phyloP scores from a whole-genome alignment of 2,113 vertebrate species.

The Psephotus haematonotus region DNA sequence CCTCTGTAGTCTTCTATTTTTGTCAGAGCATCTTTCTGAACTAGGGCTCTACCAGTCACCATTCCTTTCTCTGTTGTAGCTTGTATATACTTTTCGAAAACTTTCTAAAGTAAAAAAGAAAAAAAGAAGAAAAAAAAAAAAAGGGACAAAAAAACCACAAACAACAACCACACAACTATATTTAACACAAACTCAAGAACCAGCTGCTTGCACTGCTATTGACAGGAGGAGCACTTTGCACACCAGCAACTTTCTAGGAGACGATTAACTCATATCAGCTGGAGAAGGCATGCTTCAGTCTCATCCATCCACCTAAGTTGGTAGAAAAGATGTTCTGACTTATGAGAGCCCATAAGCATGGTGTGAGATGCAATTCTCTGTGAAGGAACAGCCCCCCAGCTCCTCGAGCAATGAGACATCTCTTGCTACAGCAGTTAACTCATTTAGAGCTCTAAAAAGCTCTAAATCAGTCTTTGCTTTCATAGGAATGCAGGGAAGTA shows the following conservation, averaged over 20 bases:
- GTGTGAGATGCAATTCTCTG: background rate
- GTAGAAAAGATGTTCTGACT: background rate
- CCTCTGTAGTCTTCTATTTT: background rate
- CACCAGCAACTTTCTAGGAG: background rate
- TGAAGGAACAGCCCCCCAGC: rapidly evolving
- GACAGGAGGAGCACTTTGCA: background rate
- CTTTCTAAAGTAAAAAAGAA: background rate
- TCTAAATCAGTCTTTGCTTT: background rate
- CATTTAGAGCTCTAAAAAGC: background rate
- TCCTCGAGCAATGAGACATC: background rate
- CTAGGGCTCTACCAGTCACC: background rate
- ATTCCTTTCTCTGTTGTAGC: background rate
- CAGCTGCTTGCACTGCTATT: background rate
- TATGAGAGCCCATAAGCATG: background rate
- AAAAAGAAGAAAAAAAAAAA: too few species aligned
- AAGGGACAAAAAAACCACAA: too few species aligned
- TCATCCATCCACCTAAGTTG: background rate
- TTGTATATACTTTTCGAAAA: background rate
- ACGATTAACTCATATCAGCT: background rate
- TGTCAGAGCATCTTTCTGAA: background rate
- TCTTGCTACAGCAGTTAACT: background rate
- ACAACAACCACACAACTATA: background rate
- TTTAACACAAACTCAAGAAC: background rate
- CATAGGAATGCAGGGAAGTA: background rate
- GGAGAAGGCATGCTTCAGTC: background rate